Evolutionary conservation across 2,797 vertebrate species (phyloP).

Genomic region (Pitangus sulphuratus): DNA sequence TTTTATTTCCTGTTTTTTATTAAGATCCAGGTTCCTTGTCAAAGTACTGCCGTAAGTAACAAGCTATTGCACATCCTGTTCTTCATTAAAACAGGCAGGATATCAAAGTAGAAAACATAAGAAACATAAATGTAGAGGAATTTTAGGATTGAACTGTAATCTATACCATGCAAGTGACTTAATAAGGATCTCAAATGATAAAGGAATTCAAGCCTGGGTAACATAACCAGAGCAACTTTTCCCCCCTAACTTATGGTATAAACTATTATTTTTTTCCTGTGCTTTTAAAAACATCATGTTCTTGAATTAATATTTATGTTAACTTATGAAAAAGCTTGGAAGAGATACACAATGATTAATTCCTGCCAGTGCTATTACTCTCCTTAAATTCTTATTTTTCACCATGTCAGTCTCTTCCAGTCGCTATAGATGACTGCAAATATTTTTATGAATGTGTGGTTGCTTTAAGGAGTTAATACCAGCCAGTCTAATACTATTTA

Average conservation of each 20-base stretch:
- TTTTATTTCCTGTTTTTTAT: conserved; percentile 82
- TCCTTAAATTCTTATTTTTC: background rate
- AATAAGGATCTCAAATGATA: conserved; percentile 71
- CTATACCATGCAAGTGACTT: conserved; percentile 69
- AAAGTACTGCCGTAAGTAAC: conserved; percentile 78
- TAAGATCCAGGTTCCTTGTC: conserved; percentile 66
- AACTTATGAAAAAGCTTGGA: background rate
- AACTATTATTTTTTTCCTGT: background rate
- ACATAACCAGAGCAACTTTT: conserved; percentile 3
- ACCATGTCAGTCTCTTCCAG: background rate
- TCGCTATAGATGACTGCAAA: background rate
- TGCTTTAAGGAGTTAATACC: background rate
- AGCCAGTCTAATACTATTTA: background rate
- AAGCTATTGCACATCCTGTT: conserved; percentile 66
- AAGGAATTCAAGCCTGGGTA: conserved; percentile 59
- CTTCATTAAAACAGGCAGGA: conserved; percentile 72
- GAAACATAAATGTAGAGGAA: conserved; percentile 72
- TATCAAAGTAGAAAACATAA: conserved; percentile 70
- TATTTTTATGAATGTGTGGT: background rate
- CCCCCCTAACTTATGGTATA: background rate
- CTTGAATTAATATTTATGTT: conserved; percentile 20
- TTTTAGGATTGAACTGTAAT: conserved; percentile 71
- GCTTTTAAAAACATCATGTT: conserved; percentile 15
- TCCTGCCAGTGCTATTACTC: background rate
- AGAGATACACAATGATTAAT: background rate